These are phyloP conservation scores for Catamblyrhynchus diadema DNA, from an alignment of 2,797 vertebrate species.

Conservation along the genomic window DNA sequence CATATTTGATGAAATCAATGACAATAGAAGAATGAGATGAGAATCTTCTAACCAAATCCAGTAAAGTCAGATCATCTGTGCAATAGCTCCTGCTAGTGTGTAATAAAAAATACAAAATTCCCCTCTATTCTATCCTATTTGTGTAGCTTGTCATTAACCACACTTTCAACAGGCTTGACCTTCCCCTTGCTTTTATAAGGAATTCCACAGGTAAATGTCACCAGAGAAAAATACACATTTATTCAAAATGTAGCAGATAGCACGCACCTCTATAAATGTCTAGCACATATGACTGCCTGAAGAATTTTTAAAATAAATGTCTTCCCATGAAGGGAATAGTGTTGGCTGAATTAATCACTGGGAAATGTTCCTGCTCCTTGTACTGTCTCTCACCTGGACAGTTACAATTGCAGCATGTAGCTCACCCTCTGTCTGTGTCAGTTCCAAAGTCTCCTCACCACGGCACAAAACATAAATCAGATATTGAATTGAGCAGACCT, in stretches of 20 bases:
- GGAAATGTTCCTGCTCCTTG: constrained; percentile 31
- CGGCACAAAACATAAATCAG: background rate
- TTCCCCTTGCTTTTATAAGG: constrained; percentile 53
- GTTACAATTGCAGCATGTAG: background rate
- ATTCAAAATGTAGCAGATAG: constrained; percentile 63
- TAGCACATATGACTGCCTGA: background rate
- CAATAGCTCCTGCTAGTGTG: background rate
- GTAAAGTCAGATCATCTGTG: background rate
- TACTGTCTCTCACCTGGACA: background rate
- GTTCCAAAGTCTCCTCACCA: background rate
- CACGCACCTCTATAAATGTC: constrained; percentile 11
- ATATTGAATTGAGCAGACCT: constrained; percentile 15
- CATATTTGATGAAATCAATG: background rate
- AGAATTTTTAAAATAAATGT: constrained; percentile 59
- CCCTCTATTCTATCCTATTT: background rate
- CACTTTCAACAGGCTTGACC: constrained; percentile 1
- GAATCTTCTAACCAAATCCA: background rate
- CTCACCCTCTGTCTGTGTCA: background rate
- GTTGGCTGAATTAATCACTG: constrained; percentile 58
- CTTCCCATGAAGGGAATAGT: constrained; percentile 13
- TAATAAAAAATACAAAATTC: background rate
- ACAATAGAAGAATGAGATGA: background rate
- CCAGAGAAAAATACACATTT: constrained; percentile 58
- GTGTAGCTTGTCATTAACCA: background rate
- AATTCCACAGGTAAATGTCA: constrained; percentile 60